Evolutionary conservation across 2,888 invertebrate species (phyloP).

Genomic region (Microplitis deprimator): DNA sequence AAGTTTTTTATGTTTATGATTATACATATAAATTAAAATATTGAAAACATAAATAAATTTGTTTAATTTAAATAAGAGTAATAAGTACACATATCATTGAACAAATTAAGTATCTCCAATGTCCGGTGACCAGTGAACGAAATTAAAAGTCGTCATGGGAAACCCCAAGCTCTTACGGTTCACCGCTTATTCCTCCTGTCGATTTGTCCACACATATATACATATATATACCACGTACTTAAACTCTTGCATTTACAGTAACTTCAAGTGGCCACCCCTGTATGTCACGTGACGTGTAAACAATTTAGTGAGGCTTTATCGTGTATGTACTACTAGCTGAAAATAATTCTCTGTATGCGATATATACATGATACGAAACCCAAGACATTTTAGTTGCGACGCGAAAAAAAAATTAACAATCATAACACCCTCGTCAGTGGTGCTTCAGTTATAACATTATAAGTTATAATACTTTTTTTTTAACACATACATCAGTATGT

Average conservation of each 20-base stretch:
- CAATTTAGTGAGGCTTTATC: conserved; percentile 52
- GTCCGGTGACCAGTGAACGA: conserved; percentile 36
- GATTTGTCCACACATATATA: conserved; percentile 47
- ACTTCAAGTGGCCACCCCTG: conserved; percentile 52
- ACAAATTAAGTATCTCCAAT: conserved; percentile 1
- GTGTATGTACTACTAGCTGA: not conserved
- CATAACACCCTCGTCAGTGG: too few relatives aligned
- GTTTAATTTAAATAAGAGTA: not conserved
- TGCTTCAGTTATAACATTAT: too few relatives aligned
- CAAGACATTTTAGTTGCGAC: not conserved
- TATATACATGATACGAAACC: too few relatives aligned
- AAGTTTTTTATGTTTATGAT: too few relatives aligned
- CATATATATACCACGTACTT: conserved; percentile 37
- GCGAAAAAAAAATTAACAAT: not conserved
- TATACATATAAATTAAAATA: not conserved
- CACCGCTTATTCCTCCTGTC: conserved; percentile 51
- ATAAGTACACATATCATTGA: not conserved
- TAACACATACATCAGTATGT: not conserved
- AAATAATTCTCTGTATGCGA: too few relatives aligned
- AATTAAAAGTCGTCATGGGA: conserved; percentile 70
- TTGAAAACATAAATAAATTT: not conserved
- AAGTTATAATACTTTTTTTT: too few relatives aligned
- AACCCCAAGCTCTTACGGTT: conserved; percentile 67
- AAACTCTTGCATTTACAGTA: conserved; percentile 51
- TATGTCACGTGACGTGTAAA: conserved; percentile 64